phyloP scores from a whole-genome alignment of 2,888 invertebrate species.

The Dasypolia templi region DNA sequence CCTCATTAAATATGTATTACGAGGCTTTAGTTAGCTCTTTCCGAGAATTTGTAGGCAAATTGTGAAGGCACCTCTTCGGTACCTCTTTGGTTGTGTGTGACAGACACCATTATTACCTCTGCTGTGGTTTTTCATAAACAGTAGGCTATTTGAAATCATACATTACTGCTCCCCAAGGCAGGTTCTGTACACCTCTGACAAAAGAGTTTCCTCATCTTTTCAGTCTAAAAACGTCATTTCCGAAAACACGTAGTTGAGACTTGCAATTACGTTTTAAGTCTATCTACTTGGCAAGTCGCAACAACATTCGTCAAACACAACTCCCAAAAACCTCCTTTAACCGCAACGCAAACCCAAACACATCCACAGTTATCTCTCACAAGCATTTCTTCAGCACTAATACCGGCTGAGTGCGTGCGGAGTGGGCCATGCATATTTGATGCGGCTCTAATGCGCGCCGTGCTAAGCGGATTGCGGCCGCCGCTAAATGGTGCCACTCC shows the following conservation, averaged over 20 bases:
- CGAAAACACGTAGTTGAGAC: not conserved
- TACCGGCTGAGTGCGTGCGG: slow-evolving; percentile 70
- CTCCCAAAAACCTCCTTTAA: not conserved
- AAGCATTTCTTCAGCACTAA: slow-evolving; percentile 54
- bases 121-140: not conserved
- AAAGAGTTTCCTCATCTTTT: not conserved
- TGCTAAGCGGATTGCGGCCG: slow-evolving; percentile 81
- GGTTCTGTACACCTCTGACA: not conserved
- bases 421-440: slow-evolving; percentile 85
- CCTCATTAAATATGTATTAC: slow-evolving; percentile 51
- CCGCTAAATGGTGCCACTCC: slow-evolving; percentile 81
- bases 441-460: slow-evolving; percentile 77
- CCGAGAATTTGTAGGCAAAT: slow-evolving; percentile 21
- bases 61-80: not conserved
- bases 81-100: not conserved
- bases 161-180: not conserved
- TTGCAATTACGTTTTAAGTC: not conserved
- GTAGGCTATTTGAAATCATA: not conserved
- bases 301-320: not conserved
- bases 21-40: slow-evolving; percentile 23
- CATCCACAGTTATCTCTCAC: slow-evolving; percentile 50
- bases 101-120: not conserved
- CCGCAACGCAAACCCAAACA: slow-evolving; percentile 6
- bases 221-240: not conserved
- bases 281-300: not conserved